These are phyloP conservation scores for Cecidostiba fungosa DNA, from an alignment of 2,888 invertebrate genomes.

Conservation along the genomic window DNA sequence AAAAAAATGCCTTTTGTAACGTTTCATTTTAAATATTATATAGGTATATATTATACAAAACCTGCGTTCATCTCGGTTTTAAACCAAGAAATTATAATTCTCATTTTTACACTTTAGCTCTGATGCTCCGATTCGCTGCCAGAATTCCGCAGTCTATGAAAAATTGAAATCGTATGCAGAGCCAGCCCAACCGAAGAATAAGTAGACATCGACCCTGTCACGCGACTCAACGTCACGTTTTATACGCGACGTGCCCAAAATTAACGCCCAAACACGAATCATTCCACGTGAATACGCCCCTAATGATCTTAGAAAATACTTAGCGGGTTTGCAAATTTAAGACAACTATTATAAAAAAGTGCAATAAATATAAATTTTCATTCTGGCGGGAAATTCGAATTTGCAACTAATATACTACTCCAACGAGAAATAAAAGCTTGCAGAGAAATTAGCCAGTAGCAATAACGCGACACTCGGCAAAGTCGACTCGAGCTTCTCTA, in stretches of 20 bases:
- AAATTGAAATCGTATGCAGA: neutral
- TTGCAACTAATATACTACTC: neutral
- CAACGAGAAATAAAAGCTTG: neutral
- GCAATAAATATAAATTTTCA: too few species aligned
- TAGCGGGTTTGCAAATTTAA: too few species aligned
- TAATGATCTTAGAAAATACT: too few species aligned
- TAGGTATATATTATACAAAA: too few species aligned
- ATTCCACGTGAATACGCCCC: too few species aligned
- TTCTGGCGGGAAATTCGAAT: slow-evolving; percentile 7
- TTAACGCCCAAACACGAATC: neutral
- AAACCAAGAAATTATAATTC: too few species aligned
- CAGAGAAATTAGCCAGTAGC: neutral
- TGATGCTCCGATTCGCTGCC: neutral
- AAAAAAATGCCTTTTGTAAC: neutral
- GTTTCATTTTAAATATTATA: neutral
- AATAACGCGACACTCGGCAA: neutral
- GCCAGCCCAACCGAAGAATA: neutral
- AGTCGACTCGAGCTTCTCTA: neutral
- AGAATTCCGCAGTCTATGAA: neutral
- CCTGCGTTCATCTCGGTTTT: too few species aligned
- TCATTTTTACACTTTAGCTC: neutral
- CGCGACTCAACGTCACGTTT: neutral
- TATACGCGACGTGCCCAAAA: slow-evolving; percentile 4
- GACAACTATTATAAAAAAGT: too few species aligned
- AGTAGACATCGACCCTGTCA: neutral